phyloP scores from a whole-genome alignment of 2,113 vertebrate genomes.

The Seriola rivoliana region DNA sequence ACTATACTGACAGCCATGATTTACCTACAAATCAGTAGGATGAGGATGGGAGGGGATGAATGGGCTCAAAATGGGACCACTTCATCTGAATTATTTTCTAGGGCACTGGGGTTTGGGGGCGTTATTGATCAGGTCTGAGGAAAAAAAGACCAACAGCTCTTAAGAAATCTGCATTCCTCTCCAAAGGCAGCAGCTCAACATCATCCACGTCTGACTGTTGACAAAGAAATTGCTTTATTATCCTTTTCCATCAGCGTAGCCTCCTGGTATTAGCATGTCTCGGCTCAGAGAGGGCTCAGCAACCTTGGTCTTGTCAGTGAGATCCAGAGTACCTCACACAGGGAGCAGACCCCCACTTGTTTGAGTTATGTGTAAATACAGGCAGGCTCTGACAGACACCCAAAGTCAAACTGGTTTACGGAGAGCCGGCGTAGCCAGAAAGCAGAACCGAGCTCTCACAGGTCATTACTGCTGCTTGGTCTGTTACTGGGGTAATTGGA shows the following conservation, averaged over 20 bases:
- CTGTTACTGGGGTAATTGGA: constrained; percentile 69
- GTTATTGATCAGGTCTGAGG: constrained; percentile 57
- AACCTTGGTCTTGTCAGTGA: constrained; percentile 70
- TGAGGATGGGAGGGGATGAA: constrained; percentile 82
- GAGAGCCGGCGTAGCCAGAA: constrained; percentile 59
- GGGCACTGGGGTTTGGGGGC: constrained; percentile 38
- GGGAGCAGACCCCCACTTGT: constrained; percentile 74
- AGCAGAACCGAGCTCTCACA: constrained; percentile 75
- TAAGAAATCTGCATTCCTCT: constrained; percentile 55
- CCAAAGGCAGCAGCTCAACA: constrained; percentile 52
- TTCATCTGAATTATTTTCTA: constrained; percentile 81
- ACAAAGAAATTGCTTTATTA: constrained; percentile 63
- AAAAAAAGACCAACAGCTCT: constrained; percentile 37
- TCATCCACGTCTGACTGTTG: constrained; percentile 47
- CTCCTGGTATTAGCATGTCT: constrained; percentile 54
- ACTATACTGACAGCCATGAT: constrained; percentile 92
- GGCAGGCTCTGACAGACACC: constrained; percentile 78
- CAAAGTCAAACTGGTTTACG: constrained; percentile 81
- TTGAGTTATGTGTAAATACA: constrained; percentile 80
- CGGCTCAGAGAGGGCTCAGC: constrained; percentile 30
- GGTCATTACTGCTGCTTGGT: constrained; percentile 72
- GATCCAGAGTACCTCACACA: constrained; percentile 70
- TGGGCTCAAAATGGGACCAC: constrained; percentile 77
- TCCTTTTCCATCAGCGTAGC: constrained; percentile 53
- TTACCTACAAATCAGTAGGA: constrained; percentile 87